Evolutionary conservation across 2,888 invertebrate genomes (phyloP), one percentile per base, ranked within the genome.

Genomic region (Drosophila paramelanica): DNA sequence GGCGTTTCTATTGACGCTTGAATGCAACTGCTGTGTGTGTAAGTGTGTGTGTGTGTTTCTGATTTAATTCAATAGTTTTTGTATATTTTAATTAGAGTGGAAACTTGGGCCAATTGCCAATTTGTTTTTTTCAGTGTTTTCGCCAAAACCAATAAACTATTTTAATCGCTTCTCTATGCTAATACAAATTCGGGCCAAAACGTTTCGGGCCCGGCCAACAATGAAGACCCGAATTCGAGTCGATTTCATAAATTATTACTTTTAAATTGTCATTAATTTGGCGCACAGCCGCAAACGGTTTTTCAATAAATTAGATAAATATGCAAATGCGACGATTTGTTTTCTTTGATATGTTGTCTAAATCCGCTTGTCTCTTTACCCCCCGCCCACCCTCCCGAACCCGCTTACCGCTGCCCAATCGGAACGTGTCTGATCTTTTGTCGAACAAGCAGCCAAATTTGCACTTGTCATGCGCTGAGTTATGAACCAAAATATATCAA

Each of bases 181-280:
- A 81, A 81, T 75, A 50, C 43, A n/a, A 51, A 47, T 31, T 33
- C 27, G 39, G 51, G 10, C 45, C 46, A 27, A 64, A 59, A 60
- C 14, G 39, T 14, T 39, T 39, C 14, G 39, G 20, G 10, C 17
- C 42, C 49, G 39, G 47, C 17, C 41, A 55, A 55, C 58, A 52
- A 46, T 33, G 33, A 47, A 45, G 10, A 39, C 60, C 58, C 56
- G 78, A 75, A 85, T 80, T 79, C 70, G 84, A 85, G 78, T 79
- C 70, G 84, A 81, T 88, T 88, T 86, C 74, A 83, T 86, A 86
- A 86, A 72, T 88, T 86, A 86, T 86, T 86, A 86, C 73, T 80
- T 84, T 82, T 87, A 88, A 87, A 88, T 84, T 71, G 87, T 67
- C 89, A 87, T 87, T 88, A 86, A 88, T 87, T 87, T 76, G 75